Evolutionary conservation across 2,113 vertebrate species (phyloP).

Genomic region (Peromyscus polionotus): DNA sequence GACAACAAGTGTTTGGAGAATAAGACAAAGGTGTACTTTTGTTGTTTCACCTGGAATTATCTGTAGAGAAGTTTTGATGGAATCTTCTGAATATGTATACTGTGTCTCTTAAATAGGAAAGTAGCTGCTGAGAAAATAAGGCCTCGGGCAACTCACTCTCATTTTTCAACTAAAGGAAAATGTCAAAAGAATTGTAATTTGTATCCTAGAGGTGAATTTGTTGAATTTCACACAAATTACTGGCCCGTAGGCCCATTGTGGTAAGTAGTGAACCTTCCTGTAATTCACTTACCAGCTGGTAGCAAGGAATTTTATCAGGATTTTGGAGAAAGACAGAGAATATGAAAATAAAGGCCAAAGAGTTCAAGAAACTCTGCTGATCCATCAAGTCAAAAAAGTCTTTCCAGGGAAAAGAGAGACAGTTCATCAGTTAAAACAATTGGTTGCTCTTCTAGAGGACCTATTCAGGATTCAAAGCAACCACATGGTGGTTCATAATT

Average conservation of each 20-base stretch:
- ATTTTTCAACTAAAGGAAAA: background rate
- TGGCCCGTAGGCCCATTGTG: no score
- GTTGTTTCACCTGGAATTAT: background rate
- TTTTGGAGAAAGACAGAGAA: background rate
- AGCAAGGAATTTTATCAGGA: background rate
- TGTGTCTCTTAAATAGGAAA: background rate
- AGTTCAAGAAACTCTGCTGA: background rate
- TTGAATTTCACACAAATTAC: background rate
- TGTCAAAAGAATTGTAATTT: background rate
- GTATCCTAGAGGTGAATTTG: background rate
- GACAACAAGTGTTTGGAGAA: background rate
- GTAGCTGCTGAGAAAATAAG: slow-evolving; percentile 3
- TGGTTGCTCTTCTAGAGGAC: background rate
- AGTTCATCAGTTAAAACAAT: no score
- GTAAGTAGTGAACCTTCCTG: background rate
- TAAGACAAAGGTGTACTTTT: background rate
- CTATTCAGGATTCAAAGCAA: background rate
- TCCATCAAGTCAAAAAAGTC: background rate
- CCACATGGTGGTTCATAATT: background rate
- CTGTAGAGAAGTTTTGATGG: slow-evolving; percentile 20
- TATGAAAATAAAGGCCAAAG: background rate
- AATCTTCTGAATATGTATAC: background rate
- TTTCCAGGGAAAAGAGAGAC: no score
- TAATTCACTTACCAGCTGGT: background rate
- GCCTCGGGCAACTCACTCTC: background rate